Base-by-base conservation (phyloP, 2,888 invertebrate genomes). In the Myopa testacea region DNA sequence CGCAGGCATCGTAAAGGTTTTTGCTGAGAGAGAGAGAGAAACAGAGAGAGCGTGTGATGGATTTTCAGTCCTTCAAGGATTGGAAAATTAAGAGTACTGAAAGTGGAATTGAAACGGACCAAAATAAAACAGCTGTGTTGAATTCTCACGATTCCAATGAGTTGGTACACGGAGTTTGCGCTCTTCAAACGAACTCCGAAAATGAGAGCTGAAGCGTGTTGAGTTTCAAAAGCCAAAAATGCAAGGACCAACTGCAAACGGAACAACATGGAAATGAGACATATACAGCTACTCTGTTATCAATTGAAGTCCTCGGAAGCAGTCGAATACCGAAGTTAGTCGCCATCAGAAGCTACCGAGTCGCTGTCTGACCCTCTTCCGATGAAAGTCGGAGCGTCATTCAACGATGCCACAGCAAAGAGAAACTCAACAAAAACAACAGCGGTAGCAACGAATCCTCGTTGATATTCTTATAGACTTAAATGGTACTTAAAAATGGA, bases 121-220 rank as follows among this genome's bases (percentile, higher is more conserved):
- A 26, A 50, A 26, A 12, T 4, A 55, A 40, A 40, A 62, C 63
- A 62, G 50, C 62, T 63, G 62, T 16, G 45, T 4, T 62, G 50
- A 73, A 73, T 16, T 16, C 7, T 63, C 5, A 19, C 7, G 4
- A 19, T 34, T 63, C 14, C 12, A 63, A 63, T 37, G 73, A 5
- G 7, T 19, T 50, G 74, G 14, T 6, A 34, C 52, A 12, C 7
- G 52, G 74, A 74, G 45, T 72, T n/a, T 79, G 77, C 65, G 72
- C 62, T 38, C 60, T 63, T 37, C 10, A 45, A 75, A 73, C 78
- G 34, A 60, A 80, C 50, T 82, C 82, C 82, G 82, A 82, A 82
- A 62, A 77, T 45, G 62, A 73, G 73, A 19, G 62, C 34, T 14
- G 16, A n/a, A 73, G n/a, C 76, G 79, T 81, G 82, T 81, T 82